These are phyloP conservation scores for Raja brachyura DNA, from an alignment of 2,113 vertebrate genomes.

Conservation along the genomic window DNA sequence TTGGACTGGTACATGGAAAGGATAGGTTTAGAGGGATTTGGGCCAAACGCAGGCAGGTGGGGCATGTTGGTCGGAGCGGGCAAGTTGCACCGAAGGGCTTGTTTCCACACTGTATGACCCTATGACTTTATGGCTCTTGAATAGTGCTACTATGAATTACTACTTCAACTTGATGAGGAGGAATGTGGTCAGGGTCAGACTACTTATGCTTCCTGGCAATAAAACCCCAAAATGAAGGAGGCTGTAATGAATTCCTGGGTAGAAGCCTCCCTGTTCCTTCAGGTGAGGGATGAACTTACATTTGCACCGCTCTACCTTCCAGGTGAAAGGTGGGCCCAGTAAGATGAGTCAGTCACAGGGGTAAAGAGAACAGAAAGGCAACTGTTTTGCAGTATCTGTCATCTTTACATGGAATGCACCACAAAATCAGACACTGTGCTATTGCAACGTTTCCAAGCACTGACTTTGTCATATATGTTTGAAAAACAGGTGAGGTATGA, in stretches of 20 bases:
- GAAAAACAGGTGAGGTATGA: not conserved
- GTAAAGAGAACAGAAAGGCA: conserved; percentile 11
- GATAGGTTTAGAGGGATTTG: too few relatives aligned
- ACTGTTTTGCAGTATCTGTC: conserved; percentile 23
- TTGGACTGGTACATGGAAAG: too few relatives aligned
- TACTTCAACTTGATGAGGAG: not conserved
- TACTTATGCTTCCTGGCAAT: not conserved
- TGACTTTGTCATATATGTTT: not conserved
- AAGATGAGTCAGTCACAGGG: not conserved
- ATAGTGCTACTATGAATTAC: not conserved
- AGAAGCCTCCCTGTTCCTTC: not conserved
- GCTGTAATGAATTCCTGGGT: not conserved
- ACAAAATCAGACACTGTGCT: not conserved
- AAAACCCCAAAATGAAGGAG: not conserved
- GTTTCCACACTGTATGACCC: too few relatives aligned
- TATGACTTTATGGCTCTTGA: too few relatives aligned
- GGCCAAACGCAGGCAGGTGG: too few relatives aligned
- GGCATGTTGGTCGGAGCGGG: too few relatives aligned
- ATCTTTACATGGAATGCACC: not conserved
- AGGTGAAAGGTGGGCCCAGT: conserved; percentile 24
- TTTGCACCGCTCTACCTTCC: not conserved
- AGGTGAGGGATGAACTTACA: not conserved
- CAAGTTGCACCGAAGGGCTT: too few relatives aligned
- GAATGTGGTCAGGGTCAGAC: not conserved
- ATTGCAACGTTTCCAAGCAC: not conserved